Percentiles rank a stretch among this genome's conserved stretches.
phyloP scores from a whole-genome alignment of 2,113 vertebrate species.

The Tragulus kanchil region DNA sequence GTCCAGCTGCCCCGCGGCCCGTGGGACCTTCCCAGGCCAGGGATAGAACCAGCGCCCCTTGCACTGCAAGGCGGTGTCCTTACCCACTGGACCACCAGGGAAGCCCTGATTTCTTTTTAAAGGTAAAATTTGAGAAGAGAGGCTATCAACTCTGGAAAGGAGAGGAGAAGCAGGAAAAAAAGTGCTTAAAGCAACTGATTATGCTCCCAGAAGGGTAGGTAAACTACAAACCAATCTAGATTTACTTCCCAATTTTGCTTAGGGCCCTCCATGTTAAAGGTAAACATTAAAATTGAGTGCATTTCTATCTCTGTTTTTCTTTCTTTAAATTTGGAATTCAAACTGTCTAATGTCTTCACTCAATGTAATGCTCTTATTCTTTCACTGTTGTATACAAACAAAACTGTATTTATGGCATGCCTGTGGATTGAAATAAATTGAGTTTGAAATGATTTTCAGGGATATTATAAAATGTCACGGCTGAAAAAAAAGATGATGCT shows the following conservation, averaged over 20 bases:
- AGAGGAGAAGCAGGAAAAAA: neutral
- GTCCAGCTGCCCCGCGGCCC: too few species aligned
- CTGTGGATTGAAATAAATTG: slow-evolving; percentile 49
- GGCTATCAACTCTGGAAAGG: neutral
- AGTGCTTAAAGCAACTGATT: neutral
- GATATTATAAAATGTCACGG: slow-evolving; percentile 62
- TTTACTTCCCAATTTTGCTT: neutral
- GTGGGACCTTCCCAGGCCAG: too few species aligned
- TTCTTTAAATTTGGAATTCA: slow-evolving; percentile 50
- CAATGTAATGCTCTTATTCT: neutral
- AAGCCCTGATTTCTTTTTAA: neutral
- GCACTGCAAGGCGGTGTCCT: too few species aligned
- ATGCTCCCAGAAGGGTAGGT: neutral
- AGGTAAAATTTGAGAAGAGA: neutral
- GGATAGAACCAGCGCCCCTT: too few species aligned
- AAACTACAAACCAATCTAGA: neutral
- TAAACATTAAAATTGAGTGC: neutral
- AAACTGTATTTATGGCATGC: slow-evolving; percentile 27
- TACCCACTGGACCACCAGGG: too few species aligned
- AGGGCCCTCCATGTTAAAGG: neutral
- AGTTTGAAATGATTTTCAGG: slow-evolving; percentile 65
- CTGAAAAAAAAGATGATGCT: slow-evolving; percentile 53
- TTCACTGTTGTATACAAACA: neutral
- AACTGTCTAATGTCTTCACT: neutral
- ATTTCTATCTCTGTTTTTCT: slow-evolving; percentile 17